Percentiles rank a stretch among this genome's conserved stretches.
phyloP scores from a whole-genome alignment of 2,888 invertebrate genomes.

The Pollenia angustigena region DNA sequence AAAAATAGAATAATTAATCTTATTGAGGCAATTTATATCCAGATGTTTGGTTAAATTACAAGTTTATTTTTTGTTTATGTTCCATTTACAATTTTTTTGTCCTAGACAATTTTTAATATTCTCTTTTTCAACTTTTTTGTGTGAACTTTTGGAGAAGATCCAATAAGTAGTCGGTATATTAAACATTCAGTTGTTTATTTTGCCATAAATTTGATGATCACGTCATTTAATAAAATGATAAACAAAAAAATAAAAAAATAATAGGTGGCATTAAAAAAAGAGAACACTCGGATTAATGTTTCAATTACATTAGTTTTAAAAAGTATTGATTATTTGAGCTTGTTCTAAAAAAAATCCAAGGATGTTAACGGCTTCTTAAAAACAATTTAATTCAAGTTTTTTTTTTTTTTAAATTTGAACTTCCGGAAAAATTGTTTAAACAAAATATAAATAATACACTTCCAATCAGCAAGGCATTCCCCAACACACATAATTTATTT shows the following conservation, averaged over 20 bases:
- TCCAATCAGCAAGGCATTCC: background rate
- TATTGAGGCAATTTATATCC: conserved; percentile 57
- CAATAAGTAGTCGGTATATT: conserved; percentile 31
- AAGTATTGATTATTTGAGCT: background rate
- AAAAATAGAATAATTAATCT: conserved; percentile 65
- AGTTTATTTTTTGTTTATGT: conserved; percentile 15
- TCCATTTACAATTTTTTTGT: conserved; percentile 45
- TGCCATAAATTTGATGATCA: conserved; percentile 11
- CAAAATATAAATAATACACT: background rate
- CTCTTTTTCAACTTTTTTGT: background rate
- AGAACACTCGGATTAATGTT: too few relatives aligned
- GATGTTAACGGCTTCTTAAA: too few relatives aligned
- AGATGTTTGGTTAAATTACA: conserved; percentile 64
- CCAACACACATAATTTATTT: background rate
- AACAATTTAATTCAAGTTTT: background rate
- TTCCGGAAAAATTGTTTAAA: background rate
- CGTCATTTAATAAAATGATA: conserved; percentile 5
- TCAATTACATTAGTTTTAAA: too few relatives aligned
- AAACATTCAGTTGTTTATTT: conserved; percentile 21
- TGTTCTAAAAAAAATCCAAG: background rate
- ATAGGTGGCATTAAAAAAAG: too few relatives aligned
- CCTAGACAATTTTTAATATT: conserved; percentile 30
- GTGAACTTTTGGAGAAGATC: conserved; percentile 45
- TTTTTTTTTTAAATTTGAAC: background rate
- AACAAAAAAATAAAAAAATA: background rate